Conservation (phyloP, 23 tunicate species). For the Pegea sp. region DNA sequence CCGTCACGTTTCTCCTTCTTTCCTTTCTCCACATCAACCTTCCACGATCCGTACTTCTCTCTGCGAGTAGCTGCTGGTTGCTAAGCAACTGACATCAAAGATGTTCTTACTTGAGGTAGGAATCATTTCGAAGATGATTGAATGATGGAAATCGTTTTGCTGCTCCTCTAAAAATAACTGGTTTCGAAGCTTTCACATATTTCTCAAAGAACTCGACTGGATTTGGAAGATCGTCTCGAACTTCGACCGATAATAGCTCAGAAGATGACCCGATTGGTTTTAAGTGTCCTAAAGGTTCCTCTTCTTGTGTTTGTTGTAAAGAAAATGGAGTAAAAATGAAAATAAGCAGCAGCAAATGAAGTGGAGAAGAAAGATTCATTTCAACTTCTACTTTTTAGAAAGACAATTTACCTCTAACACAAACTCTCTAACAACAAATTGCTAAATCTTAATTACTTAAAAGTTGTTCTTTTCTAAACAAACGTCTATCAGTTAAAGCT, state of each 20-base stretch:
- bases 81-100: neutral
- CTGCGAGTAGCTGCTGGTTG: neutral
- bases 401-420: too few relatives aligned
- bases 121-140: slow-evolving; percentile 19
- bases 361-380: too few relatives aligned
- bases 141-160: slow-evolving; percentile 28
- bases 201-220: slow-evolving; percentile 33
- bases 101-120: slow-evolving; percentile 12
- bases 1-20: slow-evolving; percentile 33
- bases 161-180: slow-evolving; percentile 31
- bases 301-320: too few relatives aligned
- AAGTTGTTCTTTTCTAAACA: too few relatives aligned
- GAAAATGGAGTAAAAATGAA: too few relatives aligned
- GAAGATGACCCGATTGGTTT: slow-evolving; percentile 41
- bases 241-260: slow-evolving; percentile 16
- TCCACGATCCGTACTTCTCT: slow-evolving; percentile 23
- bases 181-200: slow-evolving; percentile 15
- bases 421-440: too few relatives aligned
- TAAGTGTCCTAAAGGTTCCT: slow-evolving; percentile 57
- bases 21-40: slow-evolving; percentile 34
- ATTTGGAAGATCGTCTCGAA: slow-evolving; percentile 9
- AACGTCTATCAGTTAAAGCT: too few relatives aligned
- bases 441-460: too few relatives aligned
- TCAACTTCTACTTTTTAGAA: too few relatives aligned
- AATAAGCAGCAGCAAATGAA: too few relatives aligned